Base-by-base conservation (phyloP, 1,140 invertebrate species). In the Eulimnadia texana region DNA sequence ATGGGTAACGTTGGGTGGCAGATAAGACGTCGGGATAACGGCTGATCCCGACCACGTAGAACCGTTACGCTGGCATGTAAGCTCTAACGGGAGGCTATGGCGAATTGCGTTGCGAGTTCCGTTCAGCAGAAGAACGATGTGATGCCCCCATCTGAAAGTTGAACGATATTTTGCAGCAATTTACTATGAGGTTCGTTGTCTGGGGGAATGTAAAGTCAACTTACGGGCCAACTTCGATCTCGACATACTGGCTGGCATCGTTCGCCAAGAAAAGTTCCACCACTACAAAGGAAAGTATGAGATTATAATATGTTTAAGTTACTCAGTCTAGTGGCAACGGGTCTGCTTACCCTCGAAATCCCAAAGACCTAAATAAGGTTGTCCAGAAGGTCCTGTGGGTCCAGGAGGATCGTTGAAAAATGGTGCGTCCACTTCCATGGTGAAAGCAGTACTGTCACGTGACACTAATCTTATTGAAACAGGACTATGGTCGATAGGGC, bases 261-360 rank as follows among this genome's bases (percentile, higher is more conserved):
- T 74, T 73, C 6, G 76, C 62, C 62, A 78, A 76, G 66, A 78
- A 77, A 0, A 70, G 70, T 67, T 78, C 76, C n/a, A 75, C 74
- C 60, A 78, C 77, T 76, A 60, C 25, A 70, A 56, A 24, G 20
- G 62, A 61, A 56, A 49, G 28, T 23, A 47, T 3, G 19, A 47
- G 9, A 47, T 6, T 16, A 10, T 2, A 47, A n/a, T 0, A 20
- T 3, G 10, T 27, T 57, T 57, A 51, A 20, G 52, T 13, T n/a
- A 25, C 22, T 50, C 50, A 60, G 53, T 13, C 28, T 24, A 55
- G 25, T 6, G 11, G 13, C 9, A 53, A n/a, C 42, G n/a, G 2
- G 1, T 11, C 33, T 33, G 20, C 60, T 56, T 52, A 74, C 73
- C 73, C 73, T 77, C 75, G 62, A 75, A 76, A 28, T 76, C 68